Conservation (phyloP, 2,113 vertebrate genomes). For the Poecilia latipinna region DNA sequence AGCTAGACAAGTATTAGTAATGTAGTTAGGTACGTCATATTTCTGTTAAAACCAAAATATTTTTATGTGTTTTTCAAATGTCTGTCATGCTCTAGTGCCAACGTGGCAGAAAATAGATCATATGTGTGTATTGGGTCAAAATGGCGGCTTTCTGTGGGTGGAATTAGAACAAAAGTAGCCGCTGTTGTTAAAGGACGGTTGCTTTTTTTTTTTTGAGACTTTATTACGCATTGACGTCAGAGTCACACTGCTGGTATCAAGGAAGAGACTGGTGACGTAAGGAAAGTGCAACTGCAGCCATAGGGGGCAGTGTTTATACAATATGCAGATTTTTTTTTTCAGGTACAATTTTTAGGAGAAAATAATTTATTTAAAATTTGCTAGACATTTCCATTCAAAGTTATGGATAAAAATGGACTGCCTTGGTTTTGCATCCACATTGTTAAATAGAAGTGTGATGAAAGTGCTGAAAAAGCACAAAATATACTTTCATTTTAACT, state of each 20-base stretch:
- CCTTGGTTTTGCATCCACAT: no score
- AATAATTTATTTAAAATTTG: not conserved
- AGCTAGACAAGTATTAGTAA: not conserved
- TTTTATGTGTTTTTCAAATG: not conserved
- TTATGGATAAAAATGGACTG: no score
- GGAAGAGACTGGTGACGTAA: constrained; percentile 29
- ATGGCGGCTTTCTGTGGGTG: constrained; percentile 61
- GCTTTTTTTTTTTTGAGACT: not conserved
- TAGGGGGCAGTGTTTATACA: constrained; percentile 50
- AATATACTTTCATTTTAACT: no score
- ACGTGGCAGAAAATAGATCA: constrained; percentile 56
- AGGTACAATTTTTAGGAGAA: not conserved
- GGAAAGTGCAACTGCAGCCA: constrained; percentile 24
- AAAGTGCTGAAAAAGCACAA: no score
- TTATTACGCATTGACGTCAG: constrained; percentile 44
- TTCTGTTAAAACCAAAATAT: not conserved
- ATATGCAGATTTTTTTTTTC: not conserved
- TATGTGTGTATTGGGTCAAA: constrained; percentile 51
- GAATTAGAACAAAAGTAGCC: constrained; percentile 20
- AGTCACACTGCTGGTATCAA: constrained; percentile 36
- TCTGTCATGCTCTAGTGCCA: not conserved
- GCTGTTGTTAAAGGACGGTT: not conserved
- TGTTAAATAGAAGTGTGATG: no score
- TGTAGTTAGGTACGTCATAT: not conserved
- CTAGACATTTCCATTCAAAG: no score